Conservation (phyloP, 1,140 invertebrate species). For the Lutraria rhynchaena region DNA sequence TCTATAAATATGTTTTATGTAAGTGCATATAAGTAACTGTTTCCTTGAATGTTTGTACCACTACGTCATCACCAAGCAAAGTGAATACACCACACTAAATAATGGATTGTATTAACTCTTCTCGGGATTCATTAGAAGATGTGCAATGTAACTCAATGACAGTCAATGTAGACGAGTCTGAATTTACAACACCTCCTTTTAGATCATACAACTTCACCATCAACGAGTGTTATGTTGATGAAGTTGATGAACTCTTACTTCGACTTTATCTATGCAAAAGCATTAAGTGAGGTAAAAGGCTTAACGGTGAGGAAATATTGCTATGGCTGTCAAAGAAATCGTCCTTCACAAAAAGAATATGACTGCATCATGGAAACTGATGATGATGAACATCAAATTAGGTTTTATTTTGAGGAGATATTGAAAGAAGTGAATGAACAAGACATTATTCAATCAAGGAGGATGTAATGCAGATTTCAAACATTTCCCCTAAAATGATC, state of each 20-base stretch:
- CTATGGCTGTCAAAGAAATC: constrained; percentile 27
- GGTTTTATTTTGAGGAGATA: constrained; percentile 50
- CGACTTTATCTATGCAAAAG: constrained; percentile 43
- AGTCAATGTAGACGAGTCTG: neutral
- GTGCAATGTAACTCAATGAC: constrained; percentile 1
- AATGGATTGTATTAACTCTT: too few species aligned
- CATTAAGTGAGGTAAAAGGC: neutral
- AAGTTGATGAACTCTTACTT: constrained; percentile 44
- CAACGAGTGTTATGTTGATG: constrained; percentile 38
- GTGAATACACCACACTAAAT: too few species aligned
- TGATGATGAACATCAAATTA: constrained; percentile 27
- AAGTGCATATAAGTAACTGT: too few species aligned
- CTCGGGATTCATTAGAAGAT: neutral
- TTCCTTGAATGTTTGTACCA: too few species aligned
- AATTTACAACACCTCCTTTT: neutral
- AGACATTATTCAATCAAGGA: constrained; percentile 26
- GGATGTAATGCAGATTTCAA: constrained; percentile 3
- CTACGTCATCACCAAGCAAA: too few species aligned
- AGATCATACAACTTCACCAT: neutral
- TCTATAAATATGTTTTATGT: too few species aligned
- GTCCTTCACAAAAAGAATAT: constrained; percentile 29
- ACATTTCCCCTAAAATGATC: constrained; percentile 8
- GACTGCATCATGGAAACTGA: constrained; percentile 16
- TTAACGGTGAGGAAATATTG: constrained; percentile 5
- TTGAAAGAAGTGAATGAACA: constrained; percentile 30